phyloP scores from a whole-genome alignment of 2,888 invertebrate genomes.

The Macrostomum cliftonense region DNA sequence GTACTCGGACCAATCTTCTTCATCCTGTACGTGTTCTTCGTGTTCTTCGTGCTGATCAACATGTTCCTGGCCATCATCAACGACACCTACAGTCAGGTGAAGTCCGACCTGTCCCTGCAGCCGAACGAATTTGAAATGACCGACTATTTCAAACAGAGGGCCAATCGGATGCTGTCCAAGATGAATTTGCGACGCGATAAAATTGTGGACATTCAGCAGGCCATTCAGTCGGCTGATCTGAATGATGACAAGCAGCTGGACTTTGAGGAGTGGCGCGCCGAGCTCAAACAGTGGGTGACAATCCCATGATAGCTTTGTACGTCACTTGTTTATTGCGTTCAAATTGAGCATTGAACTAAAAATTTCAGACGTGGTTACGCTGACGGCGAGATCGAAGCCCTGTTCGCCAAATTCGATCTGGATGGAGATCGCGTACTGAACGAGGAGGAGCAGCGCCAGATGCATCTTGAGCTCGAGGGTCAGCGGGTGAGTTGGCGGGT shows the following conservation, averaged over 20 bases:
- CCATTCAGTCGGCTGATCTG: conserved; percentile 38
- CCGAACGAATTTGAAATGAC: conserved; percentile 44
- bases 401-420: conserved; percentile 48
- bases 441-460: conserved; percentile 38
- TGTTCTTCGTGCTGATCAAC: conserved; percentile 57
- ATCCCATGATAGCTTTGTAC: too few relatives aligned
- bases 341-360: background rate
- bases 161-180: conserved; percentile 42
- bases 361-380: conserved; percentile 45
- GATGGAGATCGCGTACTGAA: conserved; percentile 42
- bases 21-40: conserved; percentile 54
- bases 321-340: background rate
- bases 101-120: conserved; percentile 46
- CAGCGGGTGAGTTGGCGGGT: conserved; percentile 23
- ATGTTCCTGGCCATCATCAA: conserved; percentile 65
- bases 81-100: conserved; percentile 56
- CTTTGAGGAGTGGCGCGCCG: conserved; percentile 41
- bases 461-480: conserved; percentile 40
- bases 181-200: conserved; percentile 41
- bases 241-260: conserved; percentile 39
- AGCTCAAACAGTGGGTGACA: conserved; percentile 39
- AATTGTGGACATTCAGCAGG: conserved; percentile 41
- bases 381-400: conserved; percentile 49
- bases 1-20: conserved; percentile 56
- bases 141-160: conserved; percentile 45